Evolutionary conservation across 2,113 vertebrate species (phyloP), one percentile per base, ranked within the genome.

Genomic region (Oryzias woworae): DNA sequence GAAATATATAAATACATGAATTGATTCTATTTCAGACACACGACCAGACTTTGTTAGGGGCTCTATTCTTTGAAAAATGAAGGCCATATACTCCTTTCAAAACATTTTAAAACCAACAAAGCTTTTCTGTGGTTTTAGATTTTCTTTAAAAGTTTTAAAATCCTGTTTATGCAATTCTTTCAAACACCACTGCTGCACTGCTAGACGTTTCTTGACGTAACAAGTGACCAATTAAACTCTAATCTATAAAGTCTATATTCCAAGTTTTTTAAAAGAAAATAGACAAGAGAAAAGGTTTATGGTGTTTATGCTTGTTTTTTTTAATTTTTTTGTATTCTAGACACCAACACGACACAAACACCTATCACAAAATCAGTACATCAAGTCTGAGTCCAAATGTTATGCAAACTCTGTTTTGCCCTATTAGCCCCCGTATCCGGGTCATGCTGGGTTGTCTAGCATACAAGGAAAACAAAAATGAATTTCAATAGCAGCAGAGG

Each of bases 371-470:
- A 44, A 83, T 62, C 69, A 66, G 82, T 67, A 75, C 73, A 81
- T 72, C 69, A 71, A 61, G 65, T 65, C 71, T 75, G 23, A 44
- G 47, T 79, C 66, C 62, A 58, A 84, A 72, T 80, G 69, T 78
- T 76, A 81, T 69, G 62, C 76, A 80, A 81, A 83, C 82, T 69
- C 75, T 84, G 74, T 82, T 83, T 69, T 85, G 74, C 65, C 71
- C 55, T 75, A 67, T 86, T 78, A 80, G 76, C 57, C 61, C 69
- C 53, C 58, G 58, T 74, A 80, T 77, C 78, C 53, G 62, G 78
- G 81, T 83, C 71, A 67, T 66, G 69, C 71, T 58, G 64, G 64
- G 61, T 66, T 78, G 67, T 85, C 77, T 81, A 41, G 51, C 76
- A 85, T 86, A 65, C 80, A 71, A 83, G 64, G 53, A 61, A 54